Evolutionary conservation across 2,113 vertebrate species (phyloP).

Genomic region (Geococcyx californianus): DNA sequence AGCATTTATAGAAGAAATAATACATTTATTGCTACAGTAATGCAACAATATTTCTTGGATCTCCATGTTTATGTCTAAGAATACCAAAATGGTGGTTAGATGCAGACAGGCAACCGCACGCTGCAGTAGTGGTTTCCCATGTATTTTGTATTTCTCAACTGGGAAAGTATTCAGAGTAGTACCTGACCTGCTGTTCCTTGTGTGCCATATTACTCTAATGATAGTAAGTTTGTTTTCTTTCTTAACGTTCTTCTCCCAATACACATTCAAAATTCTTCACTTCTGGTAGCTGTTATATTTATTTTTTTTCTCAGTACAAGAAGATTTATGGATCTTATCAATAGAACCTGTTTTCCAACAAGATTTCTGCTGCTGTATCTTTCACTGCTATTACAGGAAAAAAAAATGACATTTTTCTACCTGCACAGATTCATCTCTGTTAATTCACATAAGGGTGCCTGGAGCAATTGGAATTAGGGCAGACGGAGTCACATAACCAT

Average conservation of each 20-base stretch:
- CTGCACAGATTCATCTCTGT: neutral
- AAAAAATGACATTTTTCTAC: neutral
- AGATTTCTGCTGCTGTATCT: neutral
- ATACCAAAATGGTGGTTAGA: neutral
- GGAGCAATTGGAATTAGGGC: neutral
- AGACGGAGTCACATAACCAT: neutral
- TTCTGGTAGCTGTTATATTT: neutral
- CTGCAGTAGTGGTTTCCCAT: neutral
- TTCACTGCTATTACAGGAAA: neutral
- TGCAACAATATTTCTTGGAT: neutral
- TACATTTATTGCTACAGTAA: neutral
- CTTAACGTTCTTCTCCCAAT: neutral
- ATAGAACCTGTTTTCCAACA: neutral
- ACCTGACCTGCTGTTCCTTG: neutral
- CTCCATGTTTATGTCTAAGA: neutral
- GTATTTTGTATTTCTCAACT: neutral
- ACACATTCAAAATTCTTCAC: neutral
- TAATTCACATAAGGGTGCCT: neutral
- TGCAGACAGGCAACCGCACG: neutral
- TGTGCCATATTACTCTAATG: neutral
- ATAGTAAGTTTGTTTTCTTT: neutral
- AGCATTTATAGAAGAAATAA: neutral
- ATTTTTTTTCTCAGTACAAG: neutral
- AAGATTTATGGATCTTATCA: constrained; percentile 42
- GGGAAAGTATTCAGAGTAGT: neutral